A percentile compares a stretch with the other conserved stretches of the same genome.
Evolutionary conservation across 2,888 invertebrate species (phyloP).

Genomic region (Stenichneumon culpator): DNA sequence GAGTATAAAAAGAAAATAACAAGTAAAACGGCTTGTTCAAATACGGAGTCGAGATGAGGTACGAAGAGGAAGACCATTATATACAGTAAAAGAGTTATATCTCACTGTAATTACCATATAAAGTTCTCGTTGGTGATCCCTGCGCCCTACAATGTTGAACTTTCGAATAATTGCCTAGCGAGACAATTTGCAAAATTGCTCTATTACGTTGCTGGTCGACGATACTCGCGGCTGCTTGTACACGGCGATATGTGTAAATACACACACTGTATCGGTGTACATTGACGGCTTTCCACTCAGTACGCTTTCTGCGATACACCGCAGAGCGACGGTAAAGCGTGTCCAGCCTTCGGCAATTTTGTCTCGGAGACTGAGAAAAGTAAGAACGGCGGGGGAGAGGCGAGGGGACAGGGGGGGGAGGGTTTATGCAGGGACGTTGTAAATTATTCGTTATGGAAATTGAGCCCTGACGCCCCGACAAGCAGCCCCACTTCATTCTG

Average conservation of each 20-base stretch:
- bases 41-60: constrained; percentile 7
- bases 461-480: constrained; percentile 67
- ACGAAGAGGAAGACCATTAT: neutral
- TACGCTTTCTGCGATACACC: constrained; percentile 37
- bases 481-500: constrained; percentile 60
- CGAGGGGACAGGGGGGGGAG: too few species aligned
- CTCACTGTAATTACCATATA: constrained; percentile 76
- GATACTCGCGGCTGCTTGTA: constrained; percentile 33
- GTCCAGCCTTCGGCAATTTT: constrained; percentile 54
- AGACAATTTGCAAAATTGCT: constrained; percentile 80
- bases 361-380: constrained; percentile 2
- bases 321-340: constrained; percentile 21
- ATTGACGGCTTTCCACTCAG: constrained; percentile 45
- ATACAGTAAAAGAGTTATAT: constrained; percentile 41
- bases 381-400: neutral
- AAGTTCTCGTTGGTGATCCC: constrained; percentile 74
- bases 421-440: constrained; percentile 28
- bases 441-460: constrained; percentile 78
- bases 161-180: constrained; percentile 74
- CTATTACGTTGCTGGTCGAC: constrained; percentile 72
- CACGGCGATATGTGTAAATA: neutral
- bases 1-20: constrained; percentile 14
- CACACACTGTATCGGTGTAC: constrained; percentile 1
- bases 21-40: constrained; percentile 14
- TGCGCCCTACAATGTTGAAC: constrained; percentile 63